Percentiles rank a stretch among this genome's conserved stretches.
These are phyloP conservation scores for Melieria omissa DNA, from an alignment of 2,888 invertebrate species.

Conservation along the genomic window DNA sequence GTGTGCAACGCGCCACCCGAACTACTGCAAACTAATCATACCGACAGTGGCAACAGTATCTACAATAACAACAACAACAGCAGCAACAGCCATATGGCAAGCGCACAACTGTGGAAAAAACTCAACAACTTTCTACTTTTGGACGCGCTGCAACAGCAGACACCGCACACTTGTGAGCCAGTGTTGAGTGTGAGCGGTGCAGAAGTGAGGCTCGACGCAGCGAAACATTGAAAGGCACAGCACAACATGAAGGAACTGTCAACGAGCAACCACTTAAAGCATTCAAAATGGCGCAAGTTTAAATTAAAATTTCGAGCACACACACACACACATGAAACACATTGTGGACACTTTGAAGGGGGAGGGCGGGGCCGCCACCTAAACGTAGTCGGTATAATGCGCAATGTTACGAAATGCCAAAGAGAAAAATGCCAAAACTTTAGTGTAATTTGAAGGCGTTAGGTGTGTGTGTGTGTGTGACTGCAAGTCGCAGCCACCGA, in stretches of 20 bases:
- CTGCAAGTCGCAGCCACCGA: background rate
- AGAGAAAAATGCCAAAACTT: slow-evolving; percentile 46
- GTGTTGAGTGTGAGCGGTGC: background rate
- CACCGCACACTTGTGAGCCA: background rate
- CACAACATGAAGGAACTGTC: slow-evolving; percentile 52
- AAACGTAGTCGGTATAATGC: no score
- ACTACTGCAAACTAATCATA: no score
- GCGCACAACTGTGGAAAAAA: background rate
- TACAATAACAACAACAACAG: background rate
- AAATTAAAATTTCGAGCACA: slow-evolving; percentile 61
- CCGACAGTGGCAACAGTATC: background rate
- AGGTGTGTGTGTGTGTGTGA: slow-evolving; percentile 31
- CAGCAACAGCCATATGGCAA: background rate
- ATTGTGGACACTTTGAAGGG: no score
- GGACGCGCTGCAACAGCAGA: no score
- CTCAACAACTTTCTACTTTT: background rate
- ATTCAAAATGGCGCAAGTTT: slow-evolving; percentile 60
- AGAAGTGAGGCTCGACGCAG: slow-evolving; percentile 8
- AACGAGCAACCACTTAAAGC: slow-evolving; percentile 60
- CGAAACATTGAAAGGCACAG: background rate
- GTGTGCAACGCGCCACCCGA: background rate
- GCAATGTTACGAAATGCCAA: no score
- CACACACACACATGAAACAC: slow-evolving; percentile 46
- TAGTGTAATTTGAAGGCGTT: slow-evolving; percentile 52
- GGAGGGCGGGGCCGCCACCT: no score